Conservation (phyloP, 2,113 vertebrate genomes). For the Thermophis baileyi region DNA sequence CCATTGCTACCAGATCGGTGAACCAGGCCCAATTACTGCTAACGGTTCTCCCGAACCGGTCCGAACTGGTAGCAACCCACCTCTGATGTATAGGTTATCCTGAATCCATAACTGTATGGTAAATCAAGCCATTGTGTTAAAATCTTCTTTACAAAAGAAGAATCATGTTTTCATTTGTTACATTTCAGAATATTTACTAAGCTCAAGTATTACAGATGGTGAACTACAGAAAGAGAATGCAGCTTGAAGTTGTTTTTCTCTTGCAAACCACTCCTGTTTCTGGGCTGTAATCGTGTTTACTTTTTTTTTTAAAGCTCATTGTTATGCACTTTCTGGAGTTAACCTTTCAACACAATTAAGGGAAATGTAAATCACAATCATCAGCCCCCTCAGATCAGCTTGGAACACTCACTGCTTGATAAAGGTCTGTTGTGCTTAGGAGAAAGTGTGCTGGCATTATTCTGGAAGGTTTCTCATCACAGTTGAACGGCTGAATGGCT, state of each 20-base stretch:
- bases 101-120: not conserved
- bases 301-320: not conserved
- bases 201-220: not conserved
- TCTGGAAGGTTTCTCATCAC: constrained; percentile 16
- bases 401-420: constrained; percentile 18
- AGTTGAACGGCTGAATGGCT: not conserved
- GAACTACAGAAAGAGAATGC: not conserved
- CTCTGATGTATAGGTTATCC: not conserved
- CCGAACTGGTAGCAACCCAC: too few relatives aligned
- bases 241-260: not conserved
- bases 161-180: not conserved
- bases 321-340: constrained; percentile 24
- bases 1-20: too few relatives aligned
- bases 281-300: not conserved
- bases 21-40: too few relatives aligned
- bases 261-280: not conserved
- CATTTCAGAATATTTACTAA: not conserved
- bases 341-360: constrained; percentile 22
- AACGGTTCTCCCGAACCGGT: too few relatives aligned
- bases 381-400: constrained; percentile 3
- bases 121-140: not conserved
- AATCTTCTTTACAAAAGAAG: not conserved
- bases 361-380: constrained; percentile 21
- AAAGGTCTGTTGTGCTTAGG: constrained; percentile 3
- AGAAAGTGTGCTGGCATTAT: not conserved